phyloP scores from a whole-genome alignment of 1,140 invertebrate species.

The Leptoteleia sp. region DNA sequence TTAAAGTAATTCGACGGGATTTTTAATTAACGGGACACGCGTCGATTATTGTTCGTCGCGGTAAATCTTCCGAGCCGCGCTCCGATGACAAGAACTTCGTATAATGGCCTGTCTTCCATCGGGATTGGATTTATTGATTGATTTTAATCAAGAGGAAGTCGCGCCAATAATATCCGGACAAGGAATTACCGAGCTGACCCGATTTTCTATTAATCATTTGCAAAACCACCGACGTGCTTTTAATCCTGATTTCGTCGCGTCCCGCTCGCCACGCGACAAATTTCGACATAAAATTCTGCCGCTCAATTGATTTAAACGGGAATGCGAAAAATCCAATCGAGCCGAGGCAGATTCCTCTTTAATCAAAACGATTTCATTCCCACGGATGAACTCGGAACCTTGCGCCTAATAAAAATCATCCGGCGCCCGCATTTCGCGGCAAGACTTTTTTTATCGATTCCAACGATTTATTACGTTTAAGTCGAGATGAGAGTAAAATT shows the following conservation, averaged over 20 bases:
- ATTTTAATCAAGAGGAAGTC: slow-evolving; percentile 48
- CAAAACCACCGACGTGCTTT: slow-evolving; percentile 4
- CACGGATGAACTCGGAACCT: slow-evolving; percentile 3
- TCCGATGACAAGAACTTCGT: slow-evolving; percentile 26
- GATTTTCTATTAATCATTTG: slow-evolving; percentile 25
- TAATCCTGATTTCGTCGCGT: background rate
- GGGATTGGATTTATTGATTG: slow-evolving; percentile 48
- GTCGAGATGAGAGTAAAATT: too few species aligned
- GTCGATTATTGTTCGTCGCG: background rate
- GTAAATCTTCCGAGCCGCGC: slow-evolving; percentile 18
- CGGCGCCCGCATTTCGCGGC: too few species aligned
- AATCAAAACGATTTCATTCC: slow-evolving; percentile 49
- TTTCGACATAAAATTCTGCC: slow-evolving; percentile 21
- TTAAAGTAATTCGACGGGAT: slow-evolving; percentile 6
- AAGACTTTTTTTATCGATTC: too few species aligned
- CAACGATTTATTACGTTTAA: too few species aligned
- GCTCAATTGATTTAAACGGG: slow-evolving; percentile 31
- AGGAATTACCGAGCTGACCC: slow-evolving; percentile 30
- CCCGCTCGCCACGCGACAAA: slow-evolving; percentile 1
- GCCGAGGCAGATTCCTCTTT: slow-evolving; percentile 29
- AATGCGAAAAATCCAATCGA: slow-evolving; percentile 39
- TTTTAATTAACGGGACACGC: too few species aligned
- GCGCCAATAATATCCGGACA: slow-evolving; percentile 18
- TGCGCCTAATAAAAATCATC: too few species aligned
- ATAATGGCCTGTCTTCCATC: slow-evolving; percentile 34